A percentile compares a stretch with the other conserved stretches of the same genome.
These are phyloP conservation scores for Cochlearius cochlearius DNA, from an alignment of 2,113 vertebrate species.

Conservation along the genomic window DNA sequence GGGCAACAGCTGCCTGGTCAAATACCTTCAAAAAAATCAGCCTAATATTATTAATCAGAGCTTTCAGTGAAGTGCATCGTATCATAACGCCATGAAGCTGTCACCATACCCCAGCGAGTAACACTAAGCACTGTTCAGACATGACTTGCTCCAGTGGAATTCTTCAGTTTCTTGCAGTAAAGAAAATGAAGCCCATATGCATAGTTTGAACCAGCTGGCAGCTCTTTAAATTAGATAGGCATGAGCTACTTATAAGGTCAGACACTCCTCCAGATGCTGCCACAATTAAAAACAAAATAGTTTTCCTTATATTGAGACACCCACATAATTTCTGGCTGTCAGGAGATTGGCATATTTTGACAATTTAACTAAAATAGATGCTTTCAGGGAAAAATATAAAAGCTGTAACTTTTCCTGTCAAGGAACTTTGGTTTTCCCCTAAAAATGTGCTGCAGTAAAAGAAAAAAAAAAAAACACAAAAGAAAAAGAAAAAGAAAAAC, in stretches of 20 bases:
- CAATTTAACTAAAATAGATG: conserved; percentile 35
- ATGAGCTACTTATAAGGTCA: background rate
- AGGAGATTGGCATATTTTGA: conserved; percentile 43
- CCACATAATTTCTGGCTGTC: conserved; percentile 19
- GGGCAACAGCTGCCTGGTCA: background rate
- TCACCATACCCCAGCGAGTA: background rate
- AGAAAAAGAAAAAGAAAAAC: background rate
- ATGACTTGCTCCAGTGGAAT: background rate
- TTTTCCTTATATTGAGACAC: background rate
- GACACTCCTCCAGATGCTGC: conserved; percentile 28
- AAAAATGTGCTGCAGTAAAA: background rate
- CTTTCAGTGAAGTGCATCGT: background rate
- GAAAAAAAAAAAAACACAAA: background rate
- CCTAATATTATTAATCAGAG: background rate
- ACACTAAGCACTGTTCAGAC: background rate
- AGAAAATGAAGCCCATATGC: background rate
- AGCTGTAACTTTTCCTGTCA: conserved; percentile 9
- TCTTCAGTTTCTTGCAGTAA: conserved; percentile 4
- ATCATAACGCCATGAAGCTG: background rate
- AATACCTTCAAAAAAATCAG: background rate
- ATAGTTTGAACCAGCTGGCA: background rate
- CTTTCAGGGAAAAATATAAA: conserved; percentile 1
- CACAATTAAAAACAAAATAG: background rate
- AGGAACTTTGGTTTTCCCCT: background rate
- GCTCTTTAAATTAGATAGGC: background rate